Conservation (phyloP, 2,797 vertebrate genomes). For the Acipenser transmontanus region DNA sequence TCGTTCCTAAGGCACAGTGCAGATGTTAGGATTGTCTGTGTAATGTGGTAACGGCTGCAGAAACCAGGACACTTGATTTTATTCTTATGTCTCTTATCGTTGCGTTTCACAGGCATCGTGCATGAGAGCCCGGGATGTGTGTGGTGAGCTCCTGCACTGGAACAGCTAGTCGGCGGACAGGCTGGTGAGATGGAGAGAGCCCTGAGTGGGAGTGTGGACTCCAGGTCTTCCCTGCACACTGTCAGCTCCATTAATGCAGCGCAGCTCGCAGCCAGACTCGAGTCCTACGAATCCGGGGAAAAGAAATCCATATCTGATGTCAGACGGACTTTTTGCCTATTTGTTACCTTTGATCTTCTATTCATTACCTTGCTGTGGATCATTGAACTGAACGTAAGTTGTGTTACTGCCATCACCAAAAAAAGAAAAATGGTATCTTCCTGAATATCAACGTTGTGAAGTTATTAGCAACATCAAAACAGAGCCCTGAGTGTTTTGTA, state of each 20-base stretch:
- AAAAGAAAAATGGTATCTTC: constrained; percentile 36
- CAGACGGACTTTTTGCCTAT: constrained; percentile 95
- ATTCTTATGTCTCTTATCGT: too few relatives aligned
- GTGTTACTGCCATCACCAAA: too few relatives aligned
- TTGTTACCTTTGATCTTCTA: constrained; percentile 93
- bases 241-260: constrained; percentile 59
- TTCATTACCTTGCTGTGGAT: constrained; percentile 95
- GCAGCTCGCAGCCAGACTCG: constrained; percentile 63
- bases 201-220: constrained; percentile 67
- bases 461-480: not conserved
- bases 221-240: constrained; percentile 52
- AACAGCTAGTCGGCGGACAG: too few relatives aligned
- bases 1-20: too few relatives aligned
- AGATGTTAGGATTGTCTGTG: too few relatives aligned
- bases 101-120: too few relatives aligned
- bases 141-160: too few relatives aligned
- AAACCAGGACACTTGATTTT: too few relatives aligned
- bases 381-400: constrained; percentile 89
- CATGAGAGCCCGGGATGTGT: too few relatives aligned
- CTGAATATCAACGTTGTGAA: too few relatives aligned
- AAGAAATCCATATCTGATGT: constrained; percentile 93
- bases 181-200: constrained; percentile 58
- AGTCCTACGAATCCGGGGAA: constrained; percentile 71
- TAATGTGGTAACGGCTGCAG: too few relatives aligned
- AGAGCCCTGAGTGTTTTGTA: not conserved